These are phyloP conservation scores for Microtus oregoni DNA, from an alignment of 2,113 vertebrate genomes.

Conservation along the genomic window DNA sequence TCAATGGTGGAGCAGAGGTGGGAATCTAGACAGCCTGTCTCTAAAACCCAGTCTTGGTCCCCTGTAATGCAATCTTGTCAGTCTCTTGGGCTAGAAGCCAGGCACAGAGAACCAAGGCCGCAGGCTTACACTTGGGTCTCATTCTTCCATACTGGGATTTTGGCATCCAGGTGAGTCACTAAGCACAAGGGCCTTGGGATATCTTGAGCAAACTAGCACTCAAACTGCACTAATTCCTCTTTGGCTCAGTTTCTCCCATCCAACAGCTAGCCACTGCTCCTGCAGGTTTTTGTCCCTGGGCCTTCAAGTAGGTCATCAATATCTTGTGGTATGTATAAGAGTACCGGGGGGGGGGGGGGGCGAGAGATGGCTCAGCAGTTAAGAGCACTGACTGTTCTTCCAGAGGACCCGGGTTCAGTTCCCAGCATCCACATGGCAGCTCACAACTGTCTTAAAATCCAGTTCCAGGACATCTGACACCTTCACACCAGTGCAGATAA, in stretches of 20 bases:
- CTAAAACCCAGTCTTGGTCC: background rate
- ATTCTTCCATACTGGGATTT: background rate
- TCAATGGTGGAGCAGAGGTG: background rate
- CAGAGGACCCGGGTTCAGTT: too few species aligned
- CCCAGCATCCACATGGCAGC: too few species aligned
- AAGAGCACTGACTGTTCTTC: too few species aligned
- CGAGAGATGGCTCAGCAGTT: too few species aligned
- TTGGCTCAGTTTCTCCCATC: background rate
- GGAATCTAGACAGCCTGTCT: background rate
- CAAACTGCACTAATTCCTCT: background rate
- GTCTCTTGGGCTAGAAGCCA: background rate
- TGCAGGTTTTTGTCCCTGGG: background rate
- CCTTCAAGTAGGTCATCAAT: too few species aligned
- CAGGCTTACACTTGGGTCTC: background rate
- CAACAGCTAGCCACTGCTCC: background rate
- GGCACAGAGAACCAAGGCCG: background rate
- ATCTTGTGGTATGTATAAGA: background rate
- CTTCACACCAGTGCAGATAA: too few species aligned
- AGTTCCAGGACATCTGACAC: too few species aligned
- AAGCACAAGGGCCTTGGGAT: background rate
- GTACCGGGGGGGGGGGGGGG: too few species aligned
- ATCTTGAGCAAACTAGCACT: background rate
- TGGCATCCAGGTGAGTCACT: background rate
- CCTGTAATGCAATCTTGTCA: background rate
- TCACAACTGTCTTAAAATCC: too few species aligned